A percentile compares a stretch with the other conserved stretches of the same genome.
Evolutionary conservation across 2,113 vertebrate genomes (phyloP).

Genomic region (Xenopus tropicalis): DNA sequence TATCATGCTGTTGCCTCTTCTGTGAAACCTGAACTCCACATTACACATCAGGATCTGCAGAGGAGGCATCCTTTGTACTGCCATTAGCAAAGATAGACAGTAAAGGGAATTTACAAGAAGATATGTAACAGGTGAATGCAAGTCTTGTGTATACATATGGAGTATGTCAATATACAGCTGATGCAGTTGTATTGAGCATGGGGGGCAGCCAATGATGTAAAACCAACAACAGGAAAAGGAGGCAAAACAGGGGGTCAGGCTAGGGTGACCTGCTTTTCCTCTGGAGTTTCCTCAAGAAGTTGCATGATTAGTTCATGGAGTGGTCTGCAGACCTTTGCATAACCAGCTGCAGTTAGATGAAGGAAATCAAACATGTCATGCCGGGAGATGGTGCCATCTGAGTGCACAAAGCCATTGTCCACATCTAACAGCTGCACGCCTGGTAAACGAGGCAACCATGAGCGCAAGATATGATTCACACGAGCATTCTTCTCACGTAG

Average conservation of each 20-base stretch:
- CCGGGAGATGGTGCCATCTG: slow-evolving; percentile 84
- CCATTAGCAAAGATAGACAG: slow-evolving; percentile 3
- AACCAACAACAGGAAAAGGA: slow-evolving; percentile 34
- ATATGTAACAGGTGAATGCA: slow-evolving; percentile 16
- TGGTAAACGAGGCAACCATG: slow-evolving; percentile 75
- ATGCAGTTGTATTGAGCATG: slow-evolving; percentile 47
- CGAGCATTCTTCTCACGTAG: slow-evolving; percentile 88
- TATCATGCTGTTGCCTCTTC: background rate
- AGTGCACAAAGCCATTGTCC: slow-evolving; percentile 84
- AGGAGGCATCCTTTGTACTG: background rate
- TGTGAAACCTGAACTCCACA: slow-evolving; percentile 3
- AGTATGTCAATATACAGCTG: slow-evolving; percentile 53
- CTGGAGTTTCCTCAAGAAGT: slow-evolving; percentile 91
- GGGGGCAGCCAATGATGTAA: slow-evolving; percentile 44
- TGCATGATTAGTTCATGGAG: slow-evolving; percentile 96
- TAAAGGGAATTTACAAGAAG: background rate
- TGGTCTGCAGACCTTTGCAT: slow-evolving; percentile 81
- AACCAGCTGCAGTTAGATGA: slow-evolving; percentile 87
- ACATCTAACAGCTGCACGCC: slow-evolving; percentile 85
- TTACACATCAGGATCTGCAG: slow-evolving; percentile 5
- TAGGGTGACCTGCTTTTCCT: slow-evolving; percentile 86
- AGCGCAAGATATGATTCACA: slow-evolving; percentile 81
- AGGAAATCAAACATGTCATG: slow-evolving; percentile 98
- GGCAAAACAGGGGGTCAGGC: slow-evolving; percentile 67
- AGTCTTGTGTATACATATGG: slow-evolving; percentile 40